Evolutionary conservation across 2,888 invertebrate species (phyloP).

Genomic region (Ditula angustiorana): DNA sequence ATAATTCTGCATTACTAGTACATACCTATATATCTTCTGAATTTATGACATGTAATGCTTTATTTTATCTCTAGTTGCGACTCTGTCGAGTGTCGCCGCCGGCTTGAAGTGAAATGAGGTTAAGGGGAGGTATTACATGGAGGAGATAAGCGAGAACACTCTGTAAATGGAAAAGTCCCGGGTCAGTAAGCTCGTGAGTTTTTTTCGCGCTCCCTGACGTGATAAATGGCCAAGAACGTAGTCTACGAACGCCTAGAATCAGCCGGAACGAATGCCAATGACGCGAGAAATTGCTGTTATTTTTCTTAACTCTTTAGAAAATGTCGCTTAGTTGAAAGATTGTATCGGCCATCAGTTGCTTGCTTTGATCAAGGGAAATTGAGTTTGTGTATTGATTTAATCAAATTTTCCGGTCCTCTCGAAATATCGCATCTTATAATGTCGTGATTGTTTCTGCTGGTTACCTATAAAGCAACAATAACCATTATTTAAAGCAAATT

Average conservation of each 20-base stretch:
- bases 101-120: slow-evolving; percentile 44
- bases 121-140: slow-evolving; percentile 64
- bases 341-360: neutral
- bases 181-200: slow-evolving; percentile 73
- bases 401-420: neutral
- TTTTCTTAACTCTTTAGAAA: slow-evolving; percentile 64
- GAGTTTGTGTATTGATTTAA: neutral
- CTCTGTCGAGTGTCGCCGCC: slow-evolving; percentile 32
- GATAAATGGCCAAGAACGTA: slow-evolving; percentile 71
- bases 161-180: slow-evolving; percentile 78
- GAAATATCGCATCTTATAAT: no score
- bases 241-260: slow-evolving; percentile 54
- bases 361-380: neutral
- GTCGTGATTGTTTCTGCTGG: no score
- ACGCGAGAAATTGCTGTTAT: slow-evolving; percentile 73
- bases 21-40: neutral
- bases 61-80: slow-evolving; percentile 25
- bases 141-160: slow-evolving; percentile 72
- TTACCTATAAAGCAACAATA: no score
- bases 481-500: no score
- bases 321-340: slow-evolving; percentile 42
- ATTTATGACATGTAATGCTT: slow-evolving; percentile 4
- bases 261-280: slow-evolving; percentile 70
- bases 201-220: slow-evolving; percentile 72
- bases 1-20: neutral